These are phyloP conservation scores for Ischnus inquisitorius DNA, from an alignment of 2,888 invertebrate species.

Conservation along the genomic window DNA sequence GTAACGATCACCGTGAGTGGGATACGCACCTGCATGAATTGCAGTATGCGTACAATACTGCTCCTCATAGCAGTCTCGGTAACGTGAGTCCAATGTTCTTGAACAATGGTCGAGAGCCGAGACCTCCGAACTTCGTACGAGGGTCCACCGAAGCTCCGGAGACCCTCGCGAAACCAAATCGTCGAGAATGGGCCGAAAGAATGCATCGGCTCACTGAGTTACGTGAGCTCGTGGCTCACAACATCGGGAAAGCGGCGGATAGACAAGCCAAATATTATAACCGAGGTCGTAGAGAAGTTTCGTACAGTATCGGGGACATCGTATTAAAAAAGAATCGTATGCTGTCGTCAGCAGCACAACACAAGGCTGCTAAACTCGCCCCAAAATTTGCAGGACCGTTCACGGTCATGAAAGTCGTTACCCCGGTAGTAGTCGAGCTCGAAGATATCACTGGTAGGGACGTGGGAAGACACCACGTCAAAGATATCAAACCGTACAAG, in stretches of 20 bases:
- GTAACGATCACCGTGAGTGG: conserved; percentile 66
- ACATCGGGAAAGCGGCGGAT: neutral
- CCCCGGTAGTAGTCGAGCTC: conserved; percentile 7
- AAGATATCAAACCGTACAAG: too few species aligned
- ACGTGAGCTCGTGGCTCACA: neutral
- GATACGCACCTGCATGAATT: conserved; percentile 49
- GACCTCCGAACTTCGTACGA: too few species aligned
- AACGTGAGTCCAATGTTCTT: conserved; percentile 19
- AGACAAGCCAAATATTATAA: conserved; percentile 8
- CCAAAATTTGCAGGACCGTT: conserved; percentile 8
- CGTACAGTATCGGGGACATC: neutral
- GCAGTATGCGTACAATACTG: conserved; percentile 38
- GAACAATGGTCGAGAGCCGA: conserved; percentile 18
- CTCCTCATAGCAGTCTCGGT: neutral
- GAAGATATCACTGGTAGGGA: neutral
- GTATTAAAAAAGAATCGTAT: conserved; percentile 29
- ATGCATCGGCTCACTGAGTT: conserved; percentile 13
- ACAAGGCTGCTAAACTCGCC: conserved; percentile 30
- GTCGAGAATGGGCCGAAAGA: conserved; percentile 3
- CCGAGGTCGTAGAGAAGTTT: neutral
- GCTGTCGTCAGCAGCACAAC: conserved; percentile 15
- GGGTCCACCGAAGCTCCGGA: neutral
- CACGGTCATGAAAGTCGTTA: neutral
- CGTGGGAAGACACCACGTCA: neutral
- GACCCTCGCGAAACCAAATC: conserved; percentile 8